Evolutionary conservation across 1,140 invertebrate genomes (phyloP), one percentile per base, ranked within the genome.

Genomic region (Alviniconcha marisindica): DNA sequence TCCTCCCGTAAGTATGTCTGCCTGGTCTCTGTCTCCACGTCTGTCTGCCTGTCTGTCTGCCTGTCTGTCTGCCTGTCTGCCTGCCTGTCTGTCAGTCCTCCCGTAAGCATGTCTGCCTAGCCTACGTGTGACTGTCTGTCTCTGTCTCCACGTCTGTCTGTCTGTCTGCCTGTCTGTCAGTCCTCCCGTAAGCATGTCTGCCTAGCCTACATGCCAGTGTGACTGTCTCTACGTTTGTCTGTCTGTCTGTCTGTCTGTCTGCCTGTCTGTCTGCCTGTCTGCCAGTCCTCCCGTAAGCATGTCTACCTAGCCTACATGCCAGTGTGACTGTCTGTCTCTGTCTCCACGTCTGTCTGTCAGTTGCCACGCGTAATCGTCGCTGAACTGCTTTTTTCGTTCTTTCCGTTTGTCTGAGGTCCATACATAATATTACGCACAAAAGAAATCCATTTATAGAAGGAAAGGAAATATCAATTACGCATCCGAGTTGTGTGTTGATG

Each of bases 251-350:
- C 44, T 48, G 44, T 10, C 5, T 48, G 66, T 69, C 12, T 2
- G 36, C 24, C 12, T 69, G 1, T 69, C 12, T 69, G 66, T 69
- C 28, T 10, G 28, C 14, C 12, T 69, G 66, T 69, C 0, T 28
- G 2, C 14, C 12, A 14, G 66, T 28, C 28, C 0, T 10, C 24
- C 0, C 4, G 1, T 81, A 24, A 28, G 36, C 38, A 5, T 66
- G 63, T 66, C 28, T 66, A 38, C n/a, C n/a, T n/a, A n/a, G n/a
- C n/a, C n/a, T 81, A 48, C 71, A 77, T 71, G 63, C 71, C 18
- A 28, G 36, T 81, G 63, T 81, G 38, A 24, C 18, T 81, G 33
- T 24, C 36, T 81, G 63, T 71, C 21, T 81, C 15, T 71, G 44
- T 48, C 7, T 48, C 7, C 18, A 18, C 18, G 44, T 48, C 7